Evolutionary conservation across 2,797 vertebrate genomes (phyloP), one percentile per base, ranked within the genome.

Genomic region (Glossophaga mutica): DNA sequence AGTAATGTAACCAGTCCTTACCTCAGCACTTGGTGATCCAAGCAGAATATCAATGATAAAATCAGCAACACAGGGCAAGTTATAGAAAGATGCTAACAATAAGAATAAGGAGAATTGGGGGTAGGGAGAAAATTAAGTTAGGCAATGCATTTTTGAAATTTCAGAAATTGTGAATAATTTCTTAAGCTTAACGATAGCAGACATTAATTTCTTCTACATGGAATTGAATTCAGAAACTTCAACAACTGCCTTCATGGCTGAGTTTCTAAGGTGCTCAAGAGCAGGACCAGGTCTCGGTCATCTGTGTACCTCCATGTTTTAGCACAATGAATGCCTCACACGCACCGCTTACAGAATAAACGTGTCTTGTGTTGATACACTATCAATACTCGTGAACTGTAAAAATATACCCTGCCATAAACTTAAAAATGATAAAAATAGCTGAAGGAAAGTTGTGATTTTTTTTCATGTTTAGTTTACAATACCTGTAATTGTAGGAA

Each of bases 1-100:
- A 50, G n/a, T 12, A 84, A 67, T 4, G 7, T 24, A 52, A 83
- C 91, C 62, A 77, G 62, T 48, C 5, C 98, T 98, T 98, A 99
- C 99, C 99, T 99, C 99, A 97, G 99, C 99, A 97, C 99, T 99
- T 92, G 99, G 99, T 82, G 99, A 99, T 88, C 99, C 99, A 34
- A 99, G 99, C 67, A 99, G 98, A 96, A 99, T 99, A 97, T 99
- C 99, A 46, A 99, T 99, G 97, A 99, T 99, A 97, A 99, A 99
- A 98, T 99, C 99, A 70, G 98, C 99, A 98, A 99, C 99, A 44
- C 99, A 99, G 50, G 99, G 99, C 96, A 99, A 98, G 96, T 98
- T 99, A 98, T 99, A 99, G 98, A 99, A 99, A 79, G 99, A 99
- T 68, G 98, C 99, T 99, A 98, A 34, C 9, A 96, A 96, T 12